A percentile compares a stretch with the other conserved stretches of the same genome.
Conservation (phyloP, 2,113 vertebrate genomes). For the Festucalex cinctus region DNA sequence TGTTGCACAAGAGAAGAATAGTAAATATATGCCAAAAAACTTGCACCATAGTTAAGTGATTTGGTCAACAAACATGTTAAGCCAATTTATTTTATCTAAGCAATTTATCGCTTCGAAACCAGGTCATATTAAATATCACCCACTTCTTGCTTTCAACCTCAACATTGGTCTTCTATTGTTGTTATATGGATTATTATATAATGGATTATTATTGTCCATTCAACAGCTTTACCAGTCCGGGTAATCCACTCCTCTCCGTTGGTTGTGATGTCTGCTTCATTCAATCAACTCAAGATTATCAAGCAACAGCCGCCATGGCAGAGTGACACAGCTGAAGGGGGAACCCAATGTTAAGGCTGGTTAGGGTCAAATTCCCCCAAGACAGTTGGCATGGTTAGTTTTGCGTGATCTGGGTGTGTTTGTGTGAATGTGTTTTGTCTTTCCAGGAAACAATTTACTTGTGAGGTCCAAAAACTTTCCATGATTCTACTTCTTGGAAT, state of each 20-base stretch:
- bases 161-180: conserved; percentile 26
- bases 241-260: conserved; percentile 66
- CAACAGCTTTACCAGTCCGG: conserved; percentile 47
- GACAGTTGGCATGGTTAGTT: conserved; percentile 14
- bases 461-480: background rate
- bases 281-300: conserved; percentile 62
- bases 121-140: conserved; percentile 27
- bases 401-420: conserved; percentile 7
- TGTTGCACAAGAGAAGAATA: no score
- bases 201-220: no score
- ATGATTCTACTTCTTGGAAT: background rate
- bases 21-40: background rate
- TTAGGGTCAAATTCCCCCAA: conserved; percentile 28
- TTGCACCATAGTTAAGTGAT: background rate
- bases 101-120: background rate
- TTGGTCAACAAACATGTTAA: background rate
- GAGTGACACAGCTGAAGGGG: conserved; percentile 38
- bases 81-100: conserved; percentile 12
- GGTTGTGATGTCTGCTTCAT: conserved; percentile 58
- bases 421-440: background rate
- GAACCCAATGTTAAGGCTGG: conserved; percentile 31
- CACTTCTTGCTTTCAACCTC: conserved; percentile 34
- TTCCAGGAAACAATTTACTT: background rate
- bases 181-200: no score
- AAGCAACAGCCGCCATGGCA: conserved; percentile 38